Evolutionary conservation across 2,797 vertebrate genomes (phyloP).

Genomic region (Threskiornis aethiopicus): DNA sequence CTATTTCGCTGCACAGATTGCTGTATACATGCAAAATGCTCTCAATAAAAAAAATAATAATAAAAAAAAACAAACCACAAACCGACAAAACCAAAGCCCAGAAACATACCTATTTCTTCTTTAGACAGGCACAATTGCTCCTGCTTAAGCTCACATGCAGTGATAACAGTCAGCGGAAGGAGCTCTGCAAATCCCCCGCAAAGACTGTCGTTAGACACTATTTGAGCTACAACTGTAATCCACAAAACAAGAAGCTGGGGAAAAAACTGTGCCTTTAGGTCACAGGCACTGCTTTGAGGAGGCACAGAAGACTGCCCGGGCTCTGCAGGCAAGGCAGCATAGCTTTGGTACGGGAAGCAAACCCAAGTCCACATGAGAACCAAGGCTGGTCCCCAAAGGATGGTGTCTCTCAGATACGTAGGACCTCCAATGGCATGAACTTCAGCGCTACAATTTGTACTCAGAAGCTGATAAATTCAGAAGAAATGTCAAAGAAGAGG

Average conservation of each 20-base stretch:
- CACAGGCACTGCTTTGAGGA: neutral
- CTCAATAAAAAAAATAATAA: neutral
- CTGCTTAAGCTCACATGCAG: neutral
- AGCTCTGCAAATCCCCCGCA: neutral
- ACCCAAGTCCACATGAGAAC: neutral
- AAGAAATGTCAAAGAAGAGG: neutral
- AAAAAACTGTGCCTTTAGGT: neutral
- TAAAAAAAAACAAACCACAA: no score
- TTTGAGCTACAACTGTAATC: neutral
- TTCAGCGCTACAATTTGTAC: neutral
- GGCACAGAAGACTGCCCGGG: neutral
- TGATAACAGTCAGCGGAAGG: neutral
- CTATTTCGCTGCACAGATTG: neutral
- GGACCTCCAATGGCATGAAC: neutral
- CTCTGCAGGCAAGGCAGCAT: neutral
- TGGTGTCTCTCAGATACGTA: neutral
- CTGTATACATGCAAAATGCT: neutral
- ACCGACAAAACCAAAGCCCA: neutral
- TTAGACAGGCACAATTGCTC: neutral
- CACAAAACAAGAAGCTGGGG: neutral
- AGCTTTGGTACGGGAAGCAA: neutral
- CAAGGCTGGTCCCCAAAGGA: neutral
- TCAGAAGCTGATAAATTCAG: neutral
- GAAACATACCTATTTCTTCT: neutral
- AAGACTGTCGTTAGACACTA: accelerated